Percentiles rank a stretch among this genome's conserved stretches.
phyloP scores from a whole-genome alignment of 2,888 invertebrate genomes.

The Phrixothrix hirtus region DNA sequence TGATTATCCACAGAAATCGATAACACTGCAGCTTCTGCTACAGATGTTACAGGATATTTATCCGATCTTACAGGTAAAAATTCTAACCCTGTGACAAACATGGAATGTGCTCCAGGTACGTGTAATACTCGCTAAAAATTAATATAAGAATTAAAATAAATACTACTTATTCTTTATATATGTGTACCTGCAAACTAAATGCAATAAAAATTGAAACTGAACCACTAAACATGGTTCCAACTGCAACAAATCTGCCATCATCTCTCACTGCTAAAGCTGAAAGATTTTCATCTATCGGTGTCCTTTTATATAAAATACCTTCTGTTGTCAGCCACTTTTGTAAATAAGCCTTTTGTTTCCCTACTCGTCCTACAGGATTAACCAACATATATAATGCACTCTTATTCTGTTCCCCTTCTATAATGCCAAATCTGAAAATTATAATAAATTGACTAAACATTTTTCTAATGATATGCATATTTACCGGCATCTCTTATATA shows the following conservation, averaged over 20 bases:
- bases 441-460: slow-evolving; percentile 8
- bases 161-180: background rate
- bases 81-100: slow-evolving; percentile 96
- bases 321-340: slow-evolving; percentile 77
- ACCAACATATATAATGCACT: slow-evolving; percentile 77
- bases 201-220: slow-evolving; percentile 88
- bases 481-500: slow-evolving; percentile 80
- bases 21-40: slow-evolving; percentile 84
- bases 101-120: slow-evolving; percentile 85
- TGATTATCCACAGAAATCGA: slow-evolving; percentile 96
- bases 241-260: slow-evolving; percentile 89
- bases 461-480: slow-evolving; percentile 20
- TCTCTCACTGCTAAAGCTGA: slow-evolving; percentile 86
- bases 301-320: slow-evolving; percentile 62
- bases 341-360: slow-evolving; percentile 73
- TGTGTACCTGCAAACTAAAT: slow-evolving; percentile 81
- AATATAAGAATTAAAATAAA: too few relatives aligned
- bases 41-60: slow-evolving; percentile 72
- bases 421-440: slow-evolving; percentile 69
- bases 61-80: slow-evolving; percentile 80
- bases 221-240: slow-evolving; percentile 93
- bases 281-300: slow-evolving; percentile 72
- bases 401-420: slow-evolving; percentile 68
- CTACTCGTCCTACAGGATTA: slow-evolving; percentile 76
- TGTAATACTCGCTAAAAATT: slow-evolving; percentile 74